Conservation (phyloP, 2,113 vertebrate species). For the Aspidoscelis tigris region DNA sequence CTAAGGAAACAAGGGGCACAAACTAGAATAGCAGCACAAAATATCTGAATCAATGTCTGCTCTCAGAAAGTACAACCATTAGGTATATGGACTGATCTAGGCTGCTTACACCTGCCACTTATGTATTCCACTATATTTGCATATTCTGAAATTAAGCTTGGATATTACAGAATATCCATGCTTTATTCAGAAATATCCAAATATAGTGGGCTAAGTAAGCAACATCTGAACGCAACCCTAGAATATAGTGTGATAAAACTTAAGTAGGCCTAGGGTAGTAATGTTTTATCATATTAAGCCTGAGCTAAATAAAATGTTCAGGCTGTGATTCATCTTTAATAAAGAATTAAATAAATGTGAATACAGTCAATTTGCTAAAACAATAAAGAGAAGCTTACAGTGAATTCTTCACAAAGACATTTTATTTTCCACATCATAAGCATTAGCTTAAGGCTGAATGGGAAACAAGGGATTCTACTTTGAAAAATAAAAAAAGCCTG, state of each 20-base stretch:
- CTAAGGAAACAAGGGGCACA: background rate
- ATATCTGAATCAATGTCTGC: background rate
- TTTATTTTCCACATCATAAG: constrained; percentile 47
- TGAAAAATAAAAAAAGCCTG: background rate
- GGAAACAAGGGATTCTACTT: constrained; percentile 47
- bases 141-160: too few species aligned
- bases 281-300: background rate
- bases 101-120: too few species aligned
- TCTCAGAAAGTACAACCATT: background rate
- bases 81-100: background rate
- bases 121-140: too few species aligned
- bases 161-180: too few species aligned
- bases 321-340: constrained; percentile 23
- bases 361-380: constrained; percentile 38
- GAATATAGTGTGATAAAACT: background rate
- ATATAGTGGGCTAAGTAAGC: too few species aligned
- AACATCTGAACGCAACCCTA: too few species aligned
- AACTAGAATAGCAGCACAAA: background rate
- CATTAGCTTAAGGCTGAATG: background rate
- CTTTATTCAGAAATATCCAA: too few species aligned
- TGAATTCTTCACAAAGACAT: constrained; percentile 47
- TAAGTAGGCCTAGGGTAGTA: background rate
- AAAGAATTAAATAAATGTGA: constrained; percentile 43
- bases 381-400: constrained; percentile 29
- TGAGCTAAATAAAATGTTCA: background rate